Conservation (phyloP, 2,888 invertebrate genomes). For the Sinodicranocentrus sp. region DNA sequence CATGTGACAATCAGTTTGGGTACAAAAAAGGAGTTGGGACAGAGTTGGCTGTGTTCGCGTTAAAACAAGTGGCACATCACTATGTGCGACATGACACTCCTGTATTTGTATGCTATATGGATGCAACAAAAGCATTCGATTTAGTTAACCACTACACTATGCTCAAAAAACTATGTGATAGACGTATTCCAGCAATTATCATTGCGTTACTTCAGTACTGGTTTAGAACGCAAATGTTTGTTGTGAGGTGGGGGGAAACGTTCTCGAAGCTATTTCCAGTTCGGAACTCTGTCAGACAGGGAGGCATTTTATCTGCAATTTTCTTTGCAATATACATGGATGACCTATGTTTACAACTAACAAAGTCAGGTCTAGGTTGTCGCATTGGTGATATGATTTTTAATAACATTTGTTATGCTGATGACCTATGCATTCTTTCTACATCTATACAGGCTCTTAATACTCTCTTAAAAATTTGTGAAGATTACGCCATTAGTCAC, state of each 20-base stretch:
- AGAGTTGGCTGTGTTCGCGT: conserved; percentile 25
- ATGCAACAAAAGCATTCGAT: conserved; percentile 17
- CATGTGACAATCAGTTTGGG: conserved; percentile 25
- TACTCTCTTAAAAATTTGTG: neutral
- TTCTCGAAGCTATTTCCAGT: conserved; percentile 3
- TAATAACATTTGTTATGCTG: conserved; percentile 19
- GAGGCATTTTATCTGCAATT: neutral
- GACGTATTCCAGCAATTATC: neutral
- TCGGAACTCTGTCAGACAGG: neutral
- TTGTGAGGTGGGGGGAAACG: neutral
- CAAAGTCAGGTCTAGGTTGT: neutral
- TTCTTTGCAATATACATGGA: conserved; percentile 11
- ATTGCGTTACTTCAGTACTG: neutral
- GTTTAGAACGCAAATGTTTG: conserved; percentile 8
- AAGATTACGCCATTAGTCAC: neutral
- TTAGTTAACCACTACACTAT: neutral
- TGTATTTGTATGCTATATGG: conserved; percentile 17
- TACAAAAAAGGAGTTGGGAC: conserved; percentile 36
- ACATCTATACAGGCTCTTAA: neutral
- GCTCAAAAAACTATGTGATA: neutral
- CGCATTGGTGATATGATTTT: neutral
- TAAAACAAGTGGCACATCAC: conserved; percentile 14
- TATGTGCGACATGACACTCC: conserved; percentile 20
- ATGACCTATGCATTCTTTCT: conserved; percentile 5
- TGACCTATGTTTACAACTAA: neutral